phyloP scores from a whole-genome alignment of 1,140 invertebrate species.

The Pantala flavescens region DNA sequence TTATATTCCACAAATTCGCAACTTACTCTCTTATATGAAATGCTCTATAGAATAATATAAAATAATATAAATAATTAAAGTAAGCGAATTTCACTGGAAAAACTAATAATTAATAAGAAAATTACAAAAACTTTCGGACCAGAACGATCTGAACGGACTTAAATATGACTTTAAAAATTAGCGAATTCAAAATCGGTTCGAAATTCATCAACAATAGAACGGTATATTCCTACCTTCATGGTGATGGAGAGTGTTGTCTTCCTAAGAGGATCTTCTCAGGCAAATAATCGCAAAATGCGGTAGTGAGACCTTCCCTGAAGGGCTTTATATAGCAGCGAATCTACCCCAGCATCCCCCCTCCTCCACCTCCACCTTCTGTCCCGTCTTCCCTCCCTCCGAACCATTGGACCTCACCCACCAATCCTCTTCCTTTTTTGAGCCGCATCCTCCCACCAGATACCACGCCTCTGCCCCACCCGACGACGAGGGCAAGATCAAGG shows the following conservation, averaged over 20 bases:
- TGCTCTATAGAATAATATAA: no score
- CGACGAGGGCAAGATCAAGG: neutral
- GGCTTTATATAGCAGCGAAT: neutral
- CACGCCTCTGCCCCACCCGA: neutral
- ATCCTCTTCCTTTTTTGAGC: neutral
- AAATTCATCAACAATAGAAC: neutral
- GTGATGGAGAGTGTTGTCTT: neutral
- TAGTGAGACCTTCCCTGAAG: neutral
- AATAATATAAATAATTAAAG: no score
- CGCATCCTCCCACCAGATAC: neutral
- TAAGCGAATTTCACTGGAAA: no score
- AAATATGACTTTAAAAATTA: no score
- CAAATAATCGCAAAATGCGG: neutral
- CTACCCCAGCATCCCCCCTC: neutral
- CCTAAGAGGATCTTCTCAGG: neutral
- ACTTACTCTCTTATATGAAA: no score
- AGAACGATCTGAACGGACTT: no score
- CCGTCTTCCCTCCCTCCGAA: neutral
- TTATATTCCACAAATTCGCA: no score
- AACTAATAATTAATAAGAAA: no score
- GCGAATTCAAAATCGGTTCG: neutral
- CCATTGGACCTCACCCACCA: neutral
- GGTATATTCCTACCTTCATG: neutral
- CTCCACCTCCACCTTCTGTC: neutral
- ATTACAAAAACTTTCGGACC: no score